Evolutionary conservation across 2,113 vertebrate species (phyloP).

Genomic region (Bostrychus sinensis): DNA sequence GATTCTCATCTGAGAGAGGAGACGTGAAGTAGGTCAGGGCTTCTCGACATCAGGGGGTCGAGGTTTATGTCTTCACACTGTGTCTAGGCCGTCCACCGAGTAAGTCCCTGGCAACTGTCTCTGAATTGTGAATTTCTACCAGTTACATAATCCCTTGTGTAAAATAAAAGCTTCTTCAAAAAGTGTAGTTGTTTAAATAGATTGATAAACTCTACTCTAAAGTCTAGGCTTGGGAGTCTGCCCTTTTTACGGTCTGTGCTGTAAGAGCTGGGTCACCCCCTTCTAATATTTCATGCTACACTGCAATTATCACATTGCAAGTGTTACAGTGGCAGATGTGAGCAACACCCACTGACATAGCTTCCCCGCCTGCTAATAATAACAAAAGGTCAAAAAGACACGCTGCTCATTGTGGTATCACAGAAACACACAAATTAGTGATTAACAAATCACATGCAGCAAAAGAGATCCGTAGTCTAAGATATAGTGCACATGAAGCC

Average conservation of each 20-base stretch:
- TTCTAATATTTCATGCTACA: conserved; percentile 27
- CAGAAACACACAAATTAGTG: neutral
- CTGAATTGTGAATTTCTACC: conserved; percentile 16
- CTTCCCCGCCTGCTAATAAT: conserved; percentile 12
- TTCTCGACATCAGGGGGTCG: conserved; percentile 20
- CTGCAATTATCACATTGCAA: conserved; percentile 15
- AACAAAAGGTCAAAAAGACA: conserved; percentile 9
- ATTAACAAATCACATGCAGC: neutral
- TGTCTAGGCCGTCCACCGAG: neutral
- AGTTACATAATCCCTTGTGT: conserved; percentile 2
- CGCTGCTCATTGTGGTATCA: neutral
- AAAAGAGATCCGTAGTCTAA: neutral
- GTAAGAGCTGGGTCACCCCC: conserved; percentile 13
- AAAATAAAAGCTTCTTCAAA: neutral
- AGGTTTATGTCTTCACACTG: conserved; percentile 20
- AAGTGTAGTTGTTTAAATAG: neutral
- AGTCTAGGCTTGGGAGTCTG: neutral
- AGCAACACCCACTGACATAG: conserved; percentile 33
- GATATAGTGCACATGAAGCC: neutral
- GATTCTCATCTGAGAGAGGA: conserved; percentile 42
- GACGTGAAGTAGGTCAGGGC: conserved; percentile 53
- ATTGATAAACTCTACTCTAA: neutral
- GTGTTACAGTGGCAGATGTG: conserved; percentile 6
- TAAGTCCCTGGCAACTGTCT: neutral
- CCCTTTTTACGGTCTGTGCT: conserved; percentile 5